These are phyloP conservation scores for Oryzias curvinotus DNA, from an alignment of 2,113 vertebrate species.

Conservation along the genomic window DNA sequence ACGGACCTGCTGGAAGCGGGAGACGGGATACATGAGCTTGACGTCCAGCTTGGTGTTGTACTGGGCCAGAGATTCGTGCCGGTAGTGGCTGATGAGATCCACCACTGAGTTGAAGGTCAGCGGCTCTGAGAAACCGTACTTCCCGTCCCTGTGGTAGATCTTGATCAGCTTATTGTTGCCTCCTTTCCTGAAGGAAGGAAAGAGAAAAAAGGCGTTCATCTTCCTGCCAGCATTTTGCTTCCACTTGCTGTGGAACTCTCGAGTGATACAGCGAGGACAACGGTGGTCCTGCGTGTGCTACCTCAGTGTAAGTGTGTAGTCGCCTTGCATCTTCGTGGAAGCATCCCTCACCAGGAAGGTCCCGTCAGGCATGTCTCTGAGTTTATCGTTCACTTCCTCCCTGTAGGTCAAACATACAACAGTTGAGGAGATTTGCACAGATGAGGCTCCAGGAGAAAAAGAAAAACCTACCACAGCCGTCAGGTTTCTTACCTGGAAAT, in stretches of 20 bases:
- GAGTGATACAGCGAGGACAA: background rate
- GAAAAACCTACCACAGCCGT: too few relatives aligned
- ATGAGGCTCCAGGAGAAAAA: too few relatives aligned
- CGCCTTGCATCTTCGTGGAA: slow-evolving; percentile 95
- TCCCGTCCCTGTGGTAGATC: slow-evolving; percentile 93
- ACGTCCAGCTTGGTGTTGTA: slow-evolving; percentile 98
- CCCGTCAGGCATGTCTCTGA: slow-evolving; percentile 95
- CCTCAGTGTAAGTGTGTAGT: slow-evolving; percentile 95
- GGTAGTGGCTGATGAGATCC: slow-evolving; percentile 95
- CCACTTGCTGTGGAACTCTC: background rate
- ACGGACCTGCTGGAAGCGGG: slow-evolving; percentile 90
- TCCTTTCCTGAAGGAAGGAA: slow-evolving; percentile 83
- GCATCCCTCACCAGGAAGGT: slow-evolving; percentile 96
- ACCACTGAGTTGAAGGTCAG: slow-evolving; percentile 93
- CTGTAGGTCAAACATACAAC: slow-evolving; percentile 64
- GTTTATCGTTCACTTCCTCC: slow-evolving; percentile 95
- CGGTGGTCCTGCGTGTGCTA: slow-evolving; percentile 40
- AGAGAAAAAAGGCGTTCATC: background rate
- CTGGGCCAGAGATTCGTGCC: slow-evolving; percentile 93
- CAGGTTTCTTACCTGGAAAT: slow-evolving; percentile 54
- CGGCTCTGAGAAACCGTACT: slow-evolving; percentile 96
- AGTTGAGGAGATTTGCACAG: too few relatives aligned
- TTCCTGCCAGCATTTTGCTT: background rate
- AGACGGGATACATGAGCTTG: slow-evolving; percentile 92
- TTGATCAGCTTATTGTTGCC: slow-evolving; percentile 98